These are phyloP conservation scores for Dolichoris vasculosae DNA, from an alignment of 1,140 invertebrate species.

Conservation along the genomic window DNA sequence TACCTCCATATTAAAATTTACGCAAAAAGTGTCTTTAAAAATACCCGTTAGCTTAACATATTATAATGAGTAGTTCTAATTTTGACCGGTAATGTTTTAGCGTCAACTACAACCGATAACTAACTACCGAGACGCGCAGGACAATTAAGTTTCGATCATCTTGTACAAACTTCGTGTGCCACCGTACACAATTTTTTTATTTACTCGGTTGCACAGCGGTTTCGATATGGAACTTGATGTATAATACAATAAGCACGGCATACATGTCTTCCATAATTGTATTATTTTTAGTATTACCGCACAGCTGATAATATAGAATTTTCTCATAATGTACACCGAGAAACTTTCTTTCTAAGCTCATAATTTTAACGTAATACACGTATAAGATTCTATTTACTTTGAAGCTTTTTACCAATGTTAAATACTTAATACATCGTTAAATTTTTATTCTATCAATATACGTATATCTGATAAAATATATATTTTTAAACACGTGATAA, in stretches of 20 bases:
- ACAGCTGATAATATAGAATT: too few species aligned
- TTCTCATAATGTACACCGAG: too few species aligned
- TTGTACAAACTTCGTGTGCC: slow-evolving; percentile 59
- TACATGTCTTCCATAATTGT: not conserved
- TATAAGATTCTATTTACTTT: not conserved
- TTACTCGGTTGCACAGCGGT: slow-evolving; percentile 49
- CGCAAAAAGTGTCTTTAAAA: not conserved
- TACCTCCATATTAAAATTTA: not conserved
- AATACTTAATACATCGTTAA: too few species aligned
- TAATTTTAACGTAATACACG: too few species aligned
- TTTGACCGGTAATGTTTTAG: not conserved
- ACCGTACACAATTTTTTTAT: slow-evolving; percentile 62
- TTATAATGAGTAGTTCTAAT: not conserved
- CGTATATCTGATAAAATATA: too few species aligned
- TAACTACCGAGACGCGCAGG: not conserved
- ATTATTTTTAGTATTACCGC: not conserved
- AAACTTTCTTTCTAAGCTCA: too few species aligned
- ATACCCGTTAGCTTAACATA: not conserved
- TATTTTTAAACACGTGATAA: too few species aligned
- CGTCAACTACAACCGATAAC: not conserved
- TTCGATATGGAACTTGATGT: not conserved
- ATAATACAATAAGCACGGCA: slow-evolving; percentile 31
- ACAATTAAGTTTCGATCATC: not conserved
- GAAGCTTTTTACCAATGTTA: too few species aligned
- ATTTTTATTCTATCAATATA: too few species aligned